Conservation (phyloP, 2,888 invertebrate species). For the Drosophila sordidula region DNA sequence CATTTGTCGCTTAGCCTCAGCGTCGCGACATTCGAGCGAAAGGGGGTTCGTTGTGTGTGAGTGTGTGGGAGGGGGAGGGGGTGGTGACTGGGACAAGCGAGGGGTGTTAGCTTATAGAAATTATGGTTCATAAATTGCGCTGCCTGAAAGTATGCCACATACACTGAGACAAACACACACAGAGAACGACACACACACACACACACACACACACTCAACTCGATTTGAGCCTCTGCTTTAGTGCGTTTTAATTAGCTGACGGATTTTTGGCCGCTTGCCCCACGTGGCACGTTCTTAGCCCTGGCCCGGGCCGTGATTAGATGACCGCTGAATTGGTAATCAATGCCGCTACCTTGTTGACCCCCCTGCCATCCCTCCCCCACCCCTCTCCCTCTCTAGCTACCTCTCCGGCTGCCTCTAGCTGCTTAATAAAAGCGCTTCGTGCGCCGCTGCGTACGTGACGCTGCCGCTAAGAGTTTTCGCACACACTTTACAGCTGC, state of each 20-base stretch:
- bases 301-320: slow-evolving; percentile 62
- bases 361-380: not conserved
- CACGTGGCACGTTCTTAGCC: slow-evolving; percentile 54
- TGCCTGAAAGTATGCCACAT: slow-evolving; percentile 45
- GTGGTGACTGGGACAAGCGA: slow-evolving; percentile 14
- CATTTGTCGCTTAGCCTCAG: slow-evolving; percentile 79
- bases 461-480: slow-evolving; percentile 71
- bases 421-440: slow-evolving; percentile 84
- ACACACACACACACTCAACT: slow-evolving; percentile 5
- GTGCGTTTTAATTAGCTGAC: slow-evolving; percentile 79
- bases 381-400: not conserved
- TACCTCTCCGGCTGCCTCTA: too few species aligned
- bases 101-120: slow-evolving; percentile 63
- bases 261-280: slow-evolving; percentile 35
- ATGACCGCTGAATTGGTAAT: slow-evolving; percentile 84
- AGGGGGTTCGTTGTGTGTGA: slow-evolving; percentile 1
- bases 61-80: slow-evolving; percentile 14
- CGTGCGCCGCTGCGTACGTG: slow-evolving; percentile 74
- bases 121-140: slow-evolving; percentile 78
- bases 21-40: slow-evolving; percentile 35
- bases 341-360: slow-evolving; percentile 73
- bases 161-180: not conserved
- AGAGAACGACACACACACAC: not conserved
- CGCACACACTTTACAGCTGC: slow-evolving; percentile 66
- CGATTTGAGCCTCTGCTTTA: slow-evolving; percentile 40